Base-by-base conservation (phyloP, 2,113 vertebrate genomes). In the Thamnaconus septentrionalis region DNA sequence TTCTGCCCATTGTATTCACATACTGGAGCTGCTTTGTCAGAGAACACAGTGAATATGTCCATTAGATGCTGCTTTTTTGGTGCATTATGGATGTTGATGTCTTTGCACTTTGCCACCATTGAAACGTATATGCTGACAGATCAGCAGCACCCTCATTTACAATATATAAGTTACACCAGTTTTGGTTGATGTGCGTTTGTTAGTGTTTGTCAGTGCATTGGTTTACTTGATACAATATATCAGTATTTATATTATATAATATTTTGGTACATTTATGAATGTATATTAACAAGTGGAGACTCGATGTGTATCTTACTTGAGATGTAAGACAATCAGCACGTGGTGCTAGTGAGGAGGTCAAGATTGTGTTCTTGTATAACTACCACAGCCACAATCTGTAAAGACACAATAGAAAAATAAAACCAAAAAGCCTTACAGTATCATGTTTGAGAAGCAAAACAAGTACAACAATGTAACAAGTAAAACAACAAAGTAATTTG, bases 261-360 rank as follows among this genome's bases (percentile, higher is more conserved):
- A 85, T 88, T 88, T 86, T 87, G 84, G 78, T 83, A 87, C 78
- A 81, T 71, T 77, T 64, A 74, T 81, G 78, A 88, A 86, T 83
- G 82, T 85, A 68, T 73, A 64, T 75, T 59, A 61, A 78, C 64
- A 79, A 73, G 61, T 39, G 69, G 83, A 56, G 64, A 80, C 60
- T 5, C 64, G 67, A 63, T 64, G 54, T 61, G 45, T 66, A 53
- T 68, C 66, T 70, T 73, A 66, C 72, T 74, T 60, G 65, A 81
- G 56, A 76, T 53, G 71, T 74, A 61, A 83, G 85, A 86, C 85
- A 86, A 88, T 86, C 86, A 80, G 77, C 79, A 80, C 68, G 53
- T 57, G 55, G 56, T 86, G 80, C 77, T 79, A 61, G 52, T 48
- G 47, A 75, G 61, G 66, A 79, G 51, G 66, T 44, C 56, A 56